These are phyloP conservation scores for Mystacornis crossleyi DNA, from an alignment of 2,113 vertebrate genomes.

Conservation along the genomic window DNA sequence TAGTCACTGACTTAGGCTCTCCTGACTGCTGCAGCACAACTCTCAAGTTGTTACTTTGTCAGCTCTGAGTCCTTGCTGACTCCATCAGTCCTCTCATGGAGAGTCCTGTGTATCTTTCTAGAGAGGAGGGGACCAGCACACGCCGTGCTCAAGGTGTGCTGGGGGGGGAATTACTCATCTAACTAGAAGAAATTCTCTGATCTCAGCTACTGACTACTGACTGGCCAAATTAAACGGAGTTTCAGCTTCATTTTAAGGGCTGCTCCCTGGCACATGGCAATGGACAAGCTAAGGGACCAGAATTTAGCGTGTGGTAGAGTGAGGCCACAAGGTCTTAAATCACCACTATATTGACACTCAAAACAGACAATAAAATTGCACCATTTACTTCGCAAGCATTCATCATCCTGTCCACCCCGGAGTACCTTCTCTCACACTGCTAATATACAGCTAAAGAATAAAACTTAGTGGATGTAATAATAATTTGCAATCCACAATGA, in stretches of 20 bases:
- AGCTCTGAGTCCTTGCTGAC: not conserved
- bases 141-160: not conserved
- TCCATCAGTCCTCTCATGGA: not conserved
- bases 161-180: not conserved
- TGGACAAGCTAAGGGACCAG: not conserved
- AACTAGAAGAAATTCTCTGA: not conserved
- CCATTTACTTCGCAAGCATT: not conserved
- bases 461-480: not conserved
- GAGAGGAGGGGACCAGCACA: not conserved
- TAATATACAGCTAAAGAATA: not conserved
- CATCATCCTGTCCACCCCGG: not conserved
- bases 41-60: not conserved
- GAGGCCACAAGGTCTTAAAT: not conserved
- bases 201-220: not conserved
- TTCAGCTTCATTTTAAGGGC: not conserved
- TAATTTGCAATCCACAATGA: not conserved
- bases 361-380: not conserved
- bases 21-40: not conserved
- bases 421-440: not conserved
- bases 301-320: not conserved
- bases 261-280: not conserved
- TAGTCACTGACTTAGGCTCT: not conserved
- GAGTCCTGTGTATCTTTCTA: not conserved
- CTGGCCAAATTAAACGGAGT: not conserved
- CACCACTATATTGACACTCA: not conserved